phyloP scores from a whole-genome alignment of 1,140 invertebrate species.

The Spodoptera frugiperda region DNA sequence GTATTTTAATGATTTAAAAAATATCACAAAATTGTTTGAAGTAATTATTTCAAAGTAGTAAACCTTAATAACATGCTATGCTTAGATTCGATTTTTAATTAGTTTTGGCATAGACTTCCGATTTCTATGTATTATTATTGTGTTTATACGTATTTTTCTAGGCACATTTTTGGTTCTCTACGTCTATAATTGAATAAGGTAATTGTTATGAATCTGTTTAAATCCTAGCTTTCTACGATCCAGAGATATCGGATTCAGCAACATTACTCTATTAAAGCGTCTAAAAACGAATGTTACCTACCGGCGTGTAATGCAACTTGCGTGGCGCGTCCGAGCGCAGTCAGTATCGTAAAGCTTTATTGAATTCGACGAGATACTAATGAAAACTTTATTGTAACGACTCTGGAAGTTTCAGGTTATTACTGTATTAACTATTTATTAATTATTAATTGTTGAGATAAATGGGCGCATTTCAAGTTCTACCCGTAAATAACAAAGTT shows the following conservation, averaged over 20 bases:
- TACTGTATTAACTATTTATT: constrained; percentile 49
- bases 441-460: constrained; percentile 47
- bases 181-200: neutral
- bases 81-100: no score
- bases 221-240: constrained; percentile 29
- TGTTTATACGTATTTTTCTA: neutral
- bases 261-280: constrained; percentile 51
- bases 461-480: constrained; percentile 42
- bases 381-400: constrained; percentile 57
- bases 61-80: no score
- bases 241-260: constrained; percentile 39
- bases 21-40: no score
- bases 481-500: constrained; percentile 33
- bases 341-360: constrained; percentile 52
- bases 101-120: no score
- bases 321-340: constrained; percentile 27
- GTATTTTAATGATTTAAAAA: no score
- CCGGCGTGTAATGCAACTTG: constrained; percentile 43
- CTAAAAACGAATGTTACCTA: constrained; percentile 53
- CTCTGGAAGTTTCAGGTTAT: constrained; percentile 60
- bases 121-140: no score
- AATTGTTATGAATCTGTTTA: neutral
- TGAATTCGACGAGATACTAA: constrained; percentile 55
- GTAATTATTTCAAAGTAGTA: no score
- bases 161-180: neutral